These are phyloP conservation scores for Sarcophilus harrisii DNA, from an alignment of 2,797 vertebrate genomes.

Conservation along the genomic window DNA sequence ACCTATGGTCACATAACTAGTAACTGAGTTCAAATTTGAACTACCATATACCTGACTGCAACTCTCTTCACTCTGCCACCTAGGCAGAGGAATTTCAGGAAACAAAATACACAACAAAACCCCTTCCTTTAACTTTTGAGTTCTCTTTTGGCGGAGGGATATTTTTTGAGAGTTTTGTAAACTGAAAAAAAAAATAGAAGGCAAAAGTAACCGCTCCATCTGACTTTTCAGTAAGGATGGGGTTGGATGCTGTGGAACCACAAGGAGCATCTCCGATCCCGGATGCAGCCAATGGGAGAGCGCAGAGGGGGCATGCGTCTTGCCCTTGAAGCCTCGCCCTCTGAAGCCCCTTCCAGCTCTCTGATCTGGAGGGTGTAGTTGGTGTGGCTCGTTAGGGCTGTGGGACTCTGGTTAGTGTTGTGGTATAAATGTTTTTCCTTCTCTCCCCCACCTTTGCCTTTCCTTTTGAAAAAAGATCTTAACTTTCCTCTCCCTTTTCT, in stretches of 20 bases:
- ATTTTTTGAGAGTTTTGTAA: background rate
- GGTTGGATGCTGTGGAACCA: background rate
- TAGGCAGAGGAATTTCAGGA: background rate
- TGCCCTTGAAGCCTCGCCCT: background rate
- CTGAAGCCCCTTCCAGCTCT: background rate
- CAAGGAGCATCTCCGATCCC: background rate
- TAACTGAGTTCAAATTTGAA: background rate
- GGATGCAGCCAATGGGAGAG: background rate
- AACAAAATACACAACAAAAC: too few species aligned
- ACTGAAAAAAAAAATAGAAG: rapidly evolving
- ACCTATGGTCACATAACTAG: too few species aligned
- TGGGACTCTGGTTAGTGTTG: background rate
- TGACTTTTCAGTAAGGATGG: background rate
- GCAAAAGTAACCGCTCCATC: background rate
- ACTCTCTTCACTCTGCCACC: background rate
- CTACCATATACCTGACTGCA: too few species aligned
- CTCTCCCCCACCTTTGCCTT: background rate
- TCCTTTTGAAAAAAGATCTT: background rate
- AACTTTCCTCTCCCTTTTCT: background rate
- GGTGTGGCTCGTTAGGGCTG: background rate
- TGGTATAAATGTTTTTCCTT: too few species aligned
- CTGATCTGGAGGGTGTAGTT: background rate
- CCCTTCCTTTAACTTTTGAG: background rate
- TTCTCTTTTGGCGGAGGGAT: background rate
- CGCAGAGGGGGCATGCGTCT: background rate